A percentile compares a stretch with the other conserved stretches of the same genome.
These are phyloP conservation scores for Eonycteris spelaea DNA, from an alignment of 2,113 vertebrate species.

Conservation along the genomic window DNA sequence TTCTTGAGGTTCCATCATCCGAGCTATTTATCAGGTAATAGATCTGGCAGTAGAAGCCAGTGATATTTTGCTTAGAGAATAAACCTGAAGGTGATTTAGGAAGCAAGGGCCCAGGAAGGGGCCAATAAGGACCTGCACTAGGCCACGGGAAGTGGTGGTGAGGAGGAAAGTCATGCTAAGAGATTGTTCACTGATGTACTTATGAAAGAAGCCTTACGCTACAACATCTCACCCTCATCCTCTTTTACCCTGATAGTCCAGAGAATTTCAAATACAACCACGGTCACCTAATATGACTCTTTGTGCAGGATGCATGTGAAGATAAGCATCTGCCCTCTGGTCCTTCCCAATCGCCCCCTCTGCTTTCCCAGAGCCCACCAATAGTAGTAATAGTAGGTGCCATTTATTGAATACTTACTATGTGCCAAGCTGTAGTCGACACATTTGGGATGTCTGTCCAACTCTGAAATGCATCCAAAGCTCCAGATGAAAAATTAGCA, in stretches of 20 bases:
- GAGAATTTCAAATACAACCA: background rate
- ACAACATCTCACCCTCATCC: background rate
- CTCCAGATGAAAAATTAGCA: background rate
- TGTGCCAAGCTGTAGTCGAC: background rate
- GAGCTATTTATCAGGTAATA: background rate
- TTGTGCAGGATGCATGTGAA: background rate
- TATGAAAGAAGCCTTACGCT: background rate
- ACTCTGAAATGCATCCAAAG: background rate
- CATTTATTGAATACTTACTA: background rate
- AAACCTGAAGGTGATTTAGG: background rate
- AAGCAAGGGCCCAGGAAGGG: background rate
- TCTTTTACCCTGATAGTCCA: background rate
- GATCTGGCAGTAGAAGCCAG: background rate
- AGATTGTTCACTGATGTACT: background rate
- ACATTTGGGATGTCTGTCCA: background rate
- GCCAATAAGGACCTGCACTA: background rate
- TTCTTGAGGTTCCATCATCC: background rate
- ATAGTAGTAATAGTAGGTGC: background rate
- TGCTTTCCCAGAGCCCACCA: background rate
- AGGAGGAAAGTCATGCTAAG: background rate
- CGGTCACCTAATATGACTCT: background rate
- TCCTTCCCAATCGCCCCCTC: background rate
- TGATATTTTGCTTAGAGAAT: background rate
- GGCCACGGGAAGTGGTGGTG: background rate
- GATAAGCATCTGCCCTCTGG: background rate